phyloP scores from a whole-genome alignment of 2,797 vertebrate species.

The Sebastes itinus region DNA sequence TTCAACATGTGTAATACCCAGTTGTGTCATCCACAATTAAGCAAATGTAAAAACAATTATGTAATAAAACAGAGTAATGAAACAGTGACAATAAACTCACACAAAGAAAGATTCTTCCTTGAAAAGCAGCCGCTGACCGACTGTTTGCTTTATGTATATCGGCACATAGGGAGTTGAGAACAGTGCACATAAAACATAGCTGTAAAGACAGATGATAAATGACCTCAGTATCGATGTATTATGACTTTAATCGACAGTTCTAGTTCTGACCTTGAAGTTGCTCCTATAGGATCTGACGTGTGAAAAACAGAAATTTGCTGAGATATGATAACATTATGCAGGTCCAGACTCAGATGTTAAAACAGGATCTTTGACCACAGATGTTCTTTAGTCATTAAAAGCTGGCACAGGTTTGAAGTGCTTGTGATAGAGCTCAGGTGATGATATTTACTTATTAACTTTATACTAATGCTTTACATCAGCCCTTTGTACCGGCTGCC shows the following conservation, averaged over 20 bases:
- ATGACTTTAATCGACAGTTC: neutral
- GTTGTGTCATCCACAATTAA: neutral
- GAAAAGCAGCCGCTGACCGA: neutral
- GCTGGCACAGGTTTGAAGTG: neutral
- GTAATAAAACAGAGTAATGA: neutral
- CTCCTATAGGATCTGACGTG: neutral
- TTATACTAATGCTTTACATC: neutral
- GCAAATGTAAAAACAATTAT: neutral
- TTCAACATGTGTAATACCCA: neutral
- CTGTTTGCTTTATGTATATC: neutral
- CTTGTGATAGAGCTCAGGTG: neutral
- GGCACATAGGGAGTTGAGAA: neutral
- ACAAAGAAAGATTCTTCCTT: neutral
- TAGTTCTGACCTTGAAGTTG: neutral
- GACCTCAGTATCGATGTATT: neutral
- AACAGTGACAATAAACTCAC: rapidly evolving
- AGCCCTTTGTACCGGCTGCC: neutral
- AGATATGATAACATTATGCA: neutral
- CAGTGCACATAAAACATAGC: neutral
- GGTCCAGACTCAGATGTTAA: neutral
- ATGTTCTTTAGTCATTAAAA: neutral
- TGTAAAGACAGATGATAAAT: neutral
- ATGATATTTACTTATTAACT: neutral
- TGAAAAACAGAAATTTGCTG: neutral
- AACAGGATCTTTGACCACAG: neutral